Conservation (phyloP, 2,797 vertebrate species). For the Rachycentron canadum region DNA sequence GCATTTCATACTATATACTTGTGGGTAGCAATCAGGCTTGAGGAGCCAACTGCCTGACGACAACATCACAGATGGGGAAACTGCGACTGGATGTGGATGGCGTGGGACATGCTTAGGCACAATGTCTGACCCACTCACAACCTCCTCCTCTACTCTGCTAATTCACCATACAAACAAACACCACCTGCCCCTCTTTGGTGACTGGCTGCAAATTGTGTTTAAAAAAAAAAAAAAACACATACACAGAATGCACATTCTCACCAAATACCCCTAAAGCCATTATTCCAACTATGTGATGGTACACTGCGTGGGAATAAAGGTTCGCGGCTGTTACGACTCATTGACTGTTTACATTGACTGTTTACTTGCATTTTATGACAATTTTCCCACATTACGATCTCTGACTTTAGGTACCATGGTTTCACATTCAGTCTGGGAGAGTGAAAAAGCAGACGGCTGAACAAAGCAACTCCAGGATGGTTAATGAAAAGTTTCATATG, state of each 20-base stretch:
- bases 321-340: conserved; percentile 23
- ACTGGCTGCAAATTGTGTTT: conserved; percentile 41
- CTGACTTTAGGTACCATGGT: conserved; percentile 5
- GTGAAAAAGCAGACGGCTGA: not conserved
- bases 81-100: conserved; percentile 11
- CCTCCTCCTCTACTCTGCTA: conserved; percentile 12
- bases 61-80: not conserved
- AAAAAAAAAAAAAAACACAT: conserved; percentile 3
- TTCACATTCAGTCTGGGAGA: conserved; percentile 20
- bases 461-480: not conserved
- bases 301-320: conserved; percentile 31
- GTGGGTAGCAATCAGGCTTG: not conserved
- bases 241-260: conserved; percentile 53
- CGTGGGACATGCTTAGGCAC: conserved; percentile 5
- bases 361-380: conserved; percentile 2
- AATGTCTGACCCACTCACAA: conserved; percentile 12
- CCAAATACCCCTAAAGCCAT: conserved; percentile 52
- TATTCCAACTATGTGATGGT: conserved; percentile 49
- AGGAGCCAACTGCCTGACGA: not conserved
- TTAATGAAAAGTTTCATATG: not conserved
- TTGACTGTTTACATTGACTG: conserved; percentile 16
- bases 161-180: conserved; percentile 7
- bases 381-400: conserved; percentile 35
- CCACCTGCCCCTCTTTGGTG: not conserved
- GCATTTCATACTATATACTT: not conserved